A percentile compares a stretch with the other conserved stretches of the same genome.
Evolutionary conservation across 1,140 invertebrate species (phyloP).

Genomic region (Heliothis virescens): DNA sequence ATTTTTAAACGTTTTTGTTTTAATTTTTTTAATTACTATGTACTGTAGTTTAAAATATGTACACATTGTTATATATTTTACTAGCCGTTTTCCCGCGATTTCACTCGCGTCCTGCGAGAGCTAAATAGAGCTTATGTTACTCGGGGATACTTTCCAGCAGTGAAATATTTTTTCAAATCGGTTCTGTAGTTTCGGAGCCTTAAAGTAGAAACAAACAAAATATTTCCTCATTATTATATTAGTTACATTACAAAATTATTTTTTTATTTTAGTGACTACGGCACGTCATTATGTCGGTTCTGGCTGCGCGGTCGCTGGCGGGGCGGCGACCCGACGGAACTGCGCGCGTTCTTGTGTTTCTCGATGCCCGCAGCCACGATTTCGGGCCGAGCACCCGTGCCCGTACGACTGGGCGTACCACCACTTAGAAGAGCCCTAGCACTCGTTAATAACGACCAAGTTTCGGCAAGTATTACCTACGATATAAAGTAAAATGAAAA

Average conservation of each 20-base stretch:
- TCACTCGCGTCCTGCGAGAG: no score
- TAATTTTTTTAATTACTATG: no score
- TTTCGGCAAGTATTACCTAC: constrained; percentile 62
- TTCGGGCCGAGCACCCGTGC: constrained; percentile 52
- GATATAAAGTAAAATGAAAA: no score
- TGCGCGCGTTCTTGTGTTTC: constrained; percentile 62
- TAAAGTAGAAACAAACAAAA: no score
- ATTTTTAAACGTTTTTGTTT: no score
- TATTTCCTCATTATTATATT: background rate
- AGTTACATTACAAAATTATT: background rate
- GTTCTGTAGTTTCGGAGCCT: no score
- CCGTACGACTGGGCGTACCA: constrained; percentile 57
- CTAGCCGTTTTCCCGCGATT: no score
- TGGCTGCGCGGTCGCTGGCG: constrained; percentile 70
- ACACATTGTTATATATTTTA: no score
- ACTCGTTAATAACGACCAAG: constrained; percentile 47
- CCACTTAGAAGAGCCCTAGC: constrained; percentile 63
- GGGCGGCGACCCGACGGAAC: constrained; percentile 58
- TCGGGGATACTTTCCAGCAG: no score
- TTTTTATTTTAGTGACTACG: constrained; percentile 55
- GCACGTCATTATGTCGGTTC: constrained; percentile 63
- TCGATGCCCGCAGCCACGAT: constrained; percentile 48
- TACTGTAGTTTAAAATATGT: no score
- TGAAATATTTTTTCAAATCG: no score
- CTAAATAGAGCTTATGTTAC: no score